phyloP scores from a whole-genome alignment of 2,113 vertebrate species.

The Corythornis vintsioides region DNA sequence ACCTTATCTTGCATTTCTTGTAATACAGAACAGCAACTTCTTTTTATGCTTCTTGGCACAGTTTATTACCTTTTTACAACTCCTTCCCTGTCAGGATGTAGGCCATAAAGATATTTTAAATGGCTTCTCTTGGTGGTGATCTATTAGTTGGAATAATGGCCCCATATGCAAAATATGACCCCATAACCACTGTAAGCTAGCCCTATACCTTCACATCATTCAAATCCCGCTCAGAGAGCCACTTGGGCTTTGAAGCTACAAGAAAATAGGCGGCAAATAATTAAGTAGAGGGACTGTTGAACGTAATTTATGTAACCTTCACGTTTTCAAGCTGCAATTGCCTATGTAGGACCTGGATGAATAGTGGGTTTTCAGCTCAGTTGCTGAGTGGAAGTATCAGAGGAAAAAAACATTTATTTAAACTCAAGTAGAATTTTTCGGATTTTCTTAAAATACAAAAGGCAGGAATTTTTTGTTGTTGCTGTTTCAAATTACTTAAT shows the following conservation, averaged over 20 bases:
- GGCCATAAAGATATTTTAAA: slow-evolving; percentile 67
- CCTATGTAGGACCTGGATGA: slow-evolving; percentile 22
- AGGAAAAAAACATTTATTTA: slow-evolving; percentile 41
- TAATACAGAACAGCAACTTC: slow-evolving; percentile 64
- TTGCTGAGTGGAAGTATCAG: slow-evolving; percentile 18
- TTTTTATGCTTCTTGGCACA: slow-evolving; percentile 66
- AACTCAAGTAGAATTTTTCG: slow-evolving; percentile 44
- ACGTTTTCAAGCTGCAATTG: slow-evolving; percentile 50
- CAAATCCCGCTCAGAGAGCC: slow-evolving; percentile 13
- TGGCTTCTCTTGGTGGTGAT: slow-evolving; percentile 53
- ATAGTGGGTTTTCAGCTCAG: slow-evolving; percentile 45
- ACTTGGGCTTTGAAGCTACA: slow-evolving; percentile 41
- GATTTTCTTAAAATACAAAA: slow-evolving; percentile 41
- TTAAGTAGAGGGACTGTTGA: slow-evolving; percentile 11
- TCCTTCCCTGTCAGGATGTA: slow-evolving; percentile 61
- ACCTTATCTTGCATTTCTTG: slow-evolving; percentile 68
- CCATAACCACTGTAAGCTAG: slow-evolving; percentile 44
- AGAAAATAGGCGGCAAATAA: slow-evolving; percentile 53
- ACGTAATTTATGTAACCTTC: slow-evolving; percentile 59
- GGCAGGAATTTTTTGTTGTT: neutral
- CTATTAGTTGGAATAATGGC: slow-evolving; percentile 61
- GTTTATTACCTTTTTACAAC: slow-evolving; percentile 64
- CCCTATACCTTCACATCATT: slow-evolving; percentile 7
- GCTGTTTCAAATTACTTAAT: slow-evolving; percentile 56
- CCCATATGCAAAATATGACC: slow-evolving; percentile 63